A percentile compares a stretch with the other conserved stretches of the same genome.
phyloP scores from a whole-genome alignment of 2,113 vertebrate genomes.

The Leucosticte australis region DNA sequence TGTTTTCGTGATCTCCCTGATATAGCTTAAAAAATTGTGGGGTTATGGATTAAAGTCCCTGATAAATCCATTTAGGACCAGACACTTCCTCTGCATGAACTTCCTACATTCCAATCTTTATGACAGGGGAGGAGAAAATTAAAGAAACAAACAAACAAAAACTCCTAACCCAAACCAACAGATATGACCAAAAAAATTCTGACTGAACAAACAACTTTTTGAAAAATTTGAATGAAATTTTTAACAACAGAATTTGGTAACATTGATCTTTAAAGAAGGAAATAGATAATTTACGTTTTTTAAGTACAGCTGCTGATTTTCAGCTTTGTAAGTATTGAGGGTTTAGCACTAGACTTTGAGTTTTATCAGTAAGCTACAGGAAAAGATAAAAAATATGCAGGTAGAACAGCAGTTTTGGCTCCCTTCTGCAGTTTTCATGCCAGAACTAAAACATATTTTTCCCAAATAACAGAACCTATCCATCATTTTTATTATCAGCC shows the following conservation, averaged over 20 bases:
- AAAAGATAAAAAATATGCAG: background rate
- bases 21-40: background rate
- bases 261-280: background rate
- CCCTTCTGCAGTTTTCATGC: background rate
- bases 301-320: background rate
- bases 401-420: background rate
- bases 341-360: background rate
- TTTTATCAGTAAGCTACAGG: background rate
- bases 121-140: background rate
- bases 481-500: conserved; percentile 41
- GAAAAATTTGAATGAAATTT: background rate
- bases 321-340: background rate
- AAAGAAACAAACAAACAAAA: background rate
- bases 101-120: background rate
- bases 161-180: fast-evolving
- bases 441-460: conserved; percentile 19
- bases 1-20: background rate
- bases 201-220: background rate
- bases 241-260: background rate
- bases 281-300: background rate
- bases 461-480: conserved; percentile 14
- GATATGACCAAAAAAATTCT: background rate
- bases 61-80: background rate
- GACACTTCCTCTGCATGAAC: background rate
- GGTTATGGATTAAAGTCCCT: background rate